phyloP scores from a whole-genome alignment of 2,888 invertebrate species.

The Pharmacophagus antenor region DNA sequence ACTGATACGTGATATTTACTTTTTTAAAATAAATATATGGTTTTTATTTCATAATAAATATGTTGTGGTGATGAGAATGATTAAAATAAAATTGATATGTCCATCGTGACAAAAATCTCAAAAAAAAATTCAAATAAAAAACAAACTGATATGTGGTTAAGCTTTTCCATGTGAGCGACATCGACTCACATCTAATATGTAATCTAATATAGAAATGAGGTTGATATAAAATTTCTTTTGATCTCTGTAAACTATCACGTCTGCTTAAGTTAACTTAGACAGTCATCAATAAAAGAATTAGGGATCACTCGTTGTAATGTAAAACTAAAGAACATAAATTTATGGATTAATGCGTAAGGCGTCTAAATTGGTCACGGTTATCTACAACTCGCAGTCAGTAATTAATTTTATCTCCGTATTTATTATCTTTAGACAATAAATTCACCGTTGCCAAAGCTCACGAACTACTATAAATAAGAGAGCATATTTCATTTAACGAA shows the following conservation, averaged over 20 bases:
- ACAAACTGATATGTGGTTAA: conserved; percentile 21
- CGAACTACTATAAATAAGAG: conserved; percentile 20
- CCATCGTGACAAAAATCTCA: too few relatives aligned
- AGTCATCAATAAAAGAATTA: conserved; percentile 29
- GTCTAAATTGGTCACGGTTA: conserved; percentile 30
- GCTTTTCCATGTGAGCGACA: conserved; percentile 14
- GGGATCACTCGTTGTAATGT: conserved; percentile 15
- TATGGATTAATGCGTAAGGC: conserved; percentile 27
- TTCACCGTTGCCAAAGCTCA: conserved; percentile 28
- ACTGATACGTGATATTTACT: too few relatives aligned
- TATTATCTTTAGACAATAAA: conserved; percentile 30
- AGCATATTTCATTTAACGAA: conserved; percentile 19
- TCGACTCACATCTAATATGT: conserved; percentile 18
- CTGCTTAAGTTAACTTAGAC: conserved; percentile 24
- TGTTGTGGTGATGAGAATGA: too few relatives aligned
- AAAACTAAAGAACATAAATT: conserved; percentile 21
- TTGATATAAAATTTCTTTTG: conserved; percentile 13
- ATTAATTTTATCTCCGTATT: conserved; percentile 31
- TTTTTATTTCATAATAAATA: too few relatives aligned
- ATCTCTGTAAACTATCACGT: conserved; percentile 7
- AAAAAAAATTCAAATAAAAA: too few relatives aligned
- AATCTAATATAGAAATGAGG: conserved; percentile 23
- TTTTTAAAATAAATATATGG: too few relatives aligned
- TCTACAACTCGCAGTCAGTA: conserved; percentile 24
- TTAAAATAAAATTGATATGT: too few relatives aligned